Evolutionary conservation across 2,888 invertebrate genomes (phyloP).

Genomic region (Molorchus minor): DNA sequence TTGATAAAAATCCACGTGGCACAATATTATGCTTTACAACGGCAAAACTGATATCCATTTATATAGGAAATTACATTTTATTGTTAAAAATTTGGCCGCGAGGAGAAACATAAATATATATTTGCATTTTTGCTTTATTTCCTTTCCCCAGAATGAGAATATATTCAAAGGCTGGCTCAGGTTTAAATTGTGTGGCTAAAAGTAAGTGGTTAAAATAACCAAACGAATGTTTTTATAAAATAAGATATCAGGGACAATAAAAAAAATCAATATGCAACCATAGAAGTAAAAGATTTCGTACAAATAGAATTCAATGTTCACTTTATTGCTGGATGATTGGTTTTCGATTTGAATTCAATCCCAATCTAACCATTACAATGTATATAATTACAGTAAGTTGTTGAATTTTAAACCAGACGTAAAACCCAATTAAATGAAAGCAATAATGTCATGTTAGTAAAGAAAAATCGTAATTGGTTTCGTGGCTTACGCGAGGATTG

Average conservation of each 20-base stretch:
- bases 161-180: too few relatives aligned
- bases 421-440: constrained; percentile 16
- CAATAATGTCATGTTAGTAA: constrained; percentile 14
- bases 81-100: background rate
- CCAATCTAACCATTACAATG: constrained; percentile 5
- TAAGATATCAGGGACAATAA: background rate
- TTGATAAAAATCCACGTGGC: too few relatives aligned
- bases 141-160: background rate
- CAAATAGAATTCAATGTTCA: background rate
- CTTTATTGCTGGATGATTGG: background rate
- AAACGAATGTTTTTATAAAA: too few relatives aligned
- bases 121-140: constrained; percentile 1
- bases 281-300: background rate
- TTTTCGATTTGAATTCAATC: constrained; percentile 14
- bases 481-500: background rate
- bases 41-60: background rate
- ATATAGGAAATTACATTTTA: constrained; percentile 4
- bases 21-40: too few relatives aligned
- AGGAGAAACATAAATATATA: background rate
- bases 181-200: too few relatives aligned
- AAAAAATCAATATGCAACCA: background rate
- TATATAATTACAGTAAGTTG: constrained; percentile 14
- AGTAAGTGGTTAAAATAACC: too few relatives aligned
- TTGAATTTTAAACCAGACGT: constrained; percentile 6
- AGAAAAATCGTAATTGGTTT: constrained; percentile 15